A percentile compares a stretch with the other conserved stretches of the same genome.
Evolutionary conservation across 2,888 invertebrate genomes (phyloP).

Genomic region (Macrosoma leucophasiata): DNA sequence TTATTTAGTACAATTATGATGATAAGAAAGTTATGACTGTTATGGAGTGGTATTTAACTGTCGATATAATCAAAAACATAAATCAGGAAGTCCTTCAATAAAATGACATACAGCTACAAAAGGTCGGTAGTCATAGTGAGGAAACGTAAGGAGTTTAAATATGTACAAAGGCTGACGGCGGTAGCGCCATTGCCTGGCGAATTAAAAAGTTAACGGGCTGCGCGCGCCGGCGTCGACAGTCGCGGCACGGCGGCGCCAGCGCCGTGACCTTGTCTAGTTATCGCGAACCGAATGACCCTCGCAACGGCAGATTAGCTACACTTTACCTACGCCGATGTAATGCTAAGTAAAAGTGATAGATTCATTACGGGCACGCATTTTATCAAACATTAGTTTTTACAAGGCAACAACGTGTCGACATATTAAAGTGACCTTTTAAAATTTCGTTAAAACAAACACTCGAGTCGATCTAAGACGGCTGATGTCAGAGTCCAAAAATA

Average conservation of each 20-base stretch:
- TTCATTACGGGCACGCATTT: slow-evolving; percentile 2
- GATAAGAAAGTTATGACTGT: no score
- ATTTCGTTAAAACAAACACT: slow-evolving; percentile 40
- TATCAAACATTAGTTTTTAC: slow-evolving; percentile 3
- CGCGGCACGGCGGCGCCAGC: slow-evolving; percentile 64
- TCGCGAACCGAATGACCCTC: slow-evolving; percentile 68
- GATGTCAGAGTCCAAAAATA: slow-evolving; percentile 64
- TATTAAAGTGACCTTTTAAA: slow-evolving; percentile 31
- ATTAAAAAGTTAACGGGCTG: slow-evolving; percentile 70
- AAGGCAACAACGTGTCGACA: slow-evolving; percentile 4
- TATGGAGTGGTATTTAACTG: no score
- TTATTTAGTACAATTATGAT: no score
- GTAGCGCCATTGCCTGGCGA: slow-evolving; percentile 56
- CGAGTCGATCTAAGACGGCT: slow-evolving; percentile 42
- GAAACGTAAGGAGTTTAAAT: slow-evolving; percentile 35
- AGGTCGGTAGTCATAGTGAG: slow-evolving; percentile 27
- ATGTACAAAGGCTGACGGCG: slow-evolving; percentile 51
- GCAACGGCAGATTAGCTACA: slow-evolving; percentile 53
- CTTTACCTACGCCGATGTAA: slow-evolving; percentile 21
- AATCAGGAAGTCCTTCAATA: slow-evolving; percentile 29
- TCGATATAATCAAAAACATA: no score
- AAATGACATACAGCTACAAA: no score
- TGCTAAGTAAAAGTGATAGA: slow-evolving; percentile 16
- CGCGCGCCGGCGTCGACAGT: slow-evolving; percentile 34
- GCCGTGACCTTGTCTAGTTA: slow-evolving; percentile 71